phyloP scores from a whole-genome alignment of 2,113 vertebrate species.

The Zosterops pallidus region DNA sequence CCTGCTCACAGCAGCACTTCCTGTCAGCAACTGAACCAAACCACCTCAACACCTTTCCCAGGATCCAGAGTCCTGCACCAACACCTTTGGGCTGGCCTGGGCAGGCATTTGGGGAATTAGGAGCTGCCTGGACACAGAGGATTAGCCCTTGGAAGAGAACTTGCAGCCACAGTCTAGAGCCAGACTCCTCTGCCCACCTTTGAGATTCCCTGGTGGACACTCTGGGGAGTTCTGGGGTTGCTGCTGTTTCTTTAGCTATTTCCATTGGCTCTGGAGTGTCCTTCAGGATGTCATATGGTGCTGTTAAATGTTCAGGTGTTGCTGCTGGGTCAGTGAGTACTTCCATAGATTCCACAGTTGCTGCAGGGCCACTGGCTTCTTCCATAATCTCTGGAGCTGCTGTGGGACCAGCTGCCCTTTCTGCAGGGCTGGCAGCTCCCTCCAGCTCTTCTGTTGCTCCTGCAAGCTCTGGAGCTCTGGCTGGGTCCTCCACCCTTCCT shows the following conservation, averaged over 20 bases:
- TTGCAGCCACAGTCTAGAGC: neutral
- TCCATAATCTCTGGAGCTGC: neutral
- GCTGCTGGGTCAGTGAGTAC: neutral
- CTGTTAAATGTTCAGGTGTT: neutral
- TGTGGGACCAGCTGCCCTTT: neutral
- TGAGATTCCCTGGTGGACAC: neutral
- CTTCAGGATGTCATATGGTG: neutral
- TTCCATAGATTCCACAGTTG: neutral
- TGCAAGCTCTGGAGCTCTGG: neutral
- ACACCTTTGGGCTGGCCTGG: neutral
- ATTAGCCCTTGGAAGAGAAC: neutral
- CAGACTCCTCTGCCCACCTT: slow-evolving; percentile 18
- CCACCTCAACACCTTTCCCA: neutral
- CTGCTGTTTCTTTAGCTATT: neutral
- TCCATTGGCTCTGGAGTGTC: neutral
- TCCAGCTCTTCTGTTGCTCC: neutral
- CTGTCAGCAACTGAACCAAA: neutral
- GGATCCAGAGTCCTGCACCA: neutral
- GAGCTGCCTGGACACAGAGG: neutral
- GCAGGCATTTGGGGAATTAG: neutral
- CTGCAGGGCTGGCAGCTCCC: neutral
- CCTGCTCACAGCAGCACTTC: neutral
- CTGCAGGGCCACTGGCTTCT: neutral
- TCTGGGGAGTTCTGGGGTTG: neutral
- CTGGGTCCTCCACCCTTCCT: rapidly evolving